Conservation (phyloP, 2,797 vertebrate genomes). For the Phylloscopus collybita region DNA sequence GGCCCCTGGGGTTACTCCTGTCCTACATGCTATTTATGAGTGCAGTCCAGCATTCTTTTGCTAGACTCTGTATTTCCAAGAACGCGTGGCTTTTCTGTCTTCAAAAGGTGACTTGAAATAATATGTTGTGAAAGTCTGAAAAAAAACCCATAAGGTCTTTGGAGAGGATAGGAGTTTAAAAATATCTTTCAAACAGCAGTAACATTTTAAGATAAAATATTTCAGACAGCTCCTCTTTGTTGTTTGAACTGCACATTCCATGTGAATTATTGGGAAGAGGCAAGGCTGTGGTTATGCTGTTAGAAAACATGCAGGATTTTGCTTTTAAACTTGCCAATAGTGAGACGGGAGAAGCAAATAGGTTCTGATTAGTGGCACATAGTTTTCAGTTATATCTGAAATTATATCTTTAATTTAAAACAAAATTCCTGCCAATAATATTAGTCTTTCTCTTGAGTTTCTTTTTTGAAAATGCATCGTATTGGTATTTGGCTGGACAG, state of each 20-base stretch:
- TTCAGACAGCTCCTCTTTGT: neutral
- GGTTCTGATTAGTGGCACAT: neutral
- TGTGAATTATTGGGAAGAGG: neutral
- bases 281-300: neutral
- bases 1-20: conserved; percentile 58
- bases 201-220: neutral
- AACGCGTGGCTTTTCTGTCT: neutral
- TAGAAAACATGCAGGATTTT: neutral
- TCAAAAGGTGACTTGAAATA: conserved; percentile 28
- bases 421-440: neutral
- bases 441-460: neutral
- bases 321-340: neutral
- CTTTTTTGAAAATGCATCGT: neutral
- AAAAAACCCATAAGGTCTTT: neutral
- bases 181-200: conserved; percentile 2
- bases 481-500: neutral
- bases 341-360: neutral
- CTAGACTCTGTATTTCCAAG: conserved; percentile 29
- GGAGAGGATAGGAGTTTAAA: neutral
- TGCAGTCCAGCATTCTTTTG: conserved; percentile 35
- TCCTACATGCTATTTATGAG: conserved; percentile 64
- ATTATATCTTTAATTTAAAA: neutral
- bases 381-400: neutral
- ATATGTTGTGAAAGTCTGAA: conserved; percentile 1
- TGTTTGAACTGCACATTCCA: neutral